A percentile compares a stretch with the other conserved stretches of the same genome.
phyloP scores from a whole-genome alignment of 2,888 invertebrate genomes.

The Pheosia tremula region DNA sequence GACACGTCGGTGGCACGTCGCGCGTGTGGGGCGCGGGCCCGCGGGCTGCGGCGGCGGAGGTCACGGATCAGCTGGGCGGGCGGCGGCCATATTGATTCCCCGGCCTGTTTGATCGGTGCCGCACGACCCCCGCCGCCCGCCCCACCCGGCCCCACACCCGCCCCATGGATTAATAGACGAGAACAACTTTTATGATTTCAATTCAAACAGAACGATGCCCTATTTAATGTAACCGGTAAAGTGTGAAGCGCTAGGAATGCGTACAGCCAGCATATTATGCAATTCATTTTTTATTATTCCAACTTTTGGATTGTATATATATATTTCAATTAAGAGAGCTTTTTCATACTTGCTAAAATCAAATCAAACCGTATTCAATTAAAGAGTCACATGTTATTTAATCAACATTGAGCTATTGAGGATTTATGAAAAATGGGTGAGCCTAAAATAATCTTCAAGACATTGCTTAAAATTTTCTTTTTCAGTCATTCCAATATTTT shows the following conservation, averaged over 20 bases:
- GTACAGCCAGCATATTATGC: neutral
- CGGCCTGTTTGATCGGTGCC: slow-evolving; percentile 82
- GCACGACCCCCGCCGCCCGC: slow-evolving; percentile 59
- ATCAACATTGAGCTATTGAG: neutral
- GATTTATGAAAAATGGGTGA: neutral
- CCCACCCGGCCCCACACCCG: slow-evolving; percentile 43
- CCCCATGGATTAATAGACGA: slow-evolving; percentile 79
- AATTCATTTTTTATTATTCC: neutral
- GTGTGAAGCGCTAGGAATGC: slow-evolving; percentile 2
- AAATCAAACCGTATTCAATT: too few relatives aligned
- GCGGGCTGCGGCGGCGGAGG: slow-evolving; percentile 73
- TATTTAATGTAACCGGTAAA: slow-evolving; percentile 43
- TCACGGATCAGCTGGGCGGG: slow-evolving; percentile 84
- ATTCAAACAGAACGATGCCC: slow-evolving; percentile 73
- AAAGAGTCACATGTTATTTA: neutral
- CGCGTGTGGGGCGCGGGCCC: slow-evolving; percentile 43
- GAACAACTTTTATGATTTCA: slow-evolving; percentile 84
- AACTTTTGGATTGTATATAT: neutral
- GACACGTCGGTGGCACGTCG: slow-evolving; percentile 22
- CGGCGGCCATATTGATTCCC: slow-evolving; percentile 84
- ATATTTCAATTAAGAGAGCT: neutral
- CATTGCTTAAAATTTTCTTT: neutral
- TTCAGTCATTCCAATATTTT: neutral
- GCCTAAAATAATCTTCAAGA: neutral
- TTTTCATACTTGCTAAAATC: neutral